These are phyloP conservation scores for Pogonomyrmex barbatus DNA, from an alignment of 1,140 invertebrate genomes.

Conservation along the genomic window DNA sequence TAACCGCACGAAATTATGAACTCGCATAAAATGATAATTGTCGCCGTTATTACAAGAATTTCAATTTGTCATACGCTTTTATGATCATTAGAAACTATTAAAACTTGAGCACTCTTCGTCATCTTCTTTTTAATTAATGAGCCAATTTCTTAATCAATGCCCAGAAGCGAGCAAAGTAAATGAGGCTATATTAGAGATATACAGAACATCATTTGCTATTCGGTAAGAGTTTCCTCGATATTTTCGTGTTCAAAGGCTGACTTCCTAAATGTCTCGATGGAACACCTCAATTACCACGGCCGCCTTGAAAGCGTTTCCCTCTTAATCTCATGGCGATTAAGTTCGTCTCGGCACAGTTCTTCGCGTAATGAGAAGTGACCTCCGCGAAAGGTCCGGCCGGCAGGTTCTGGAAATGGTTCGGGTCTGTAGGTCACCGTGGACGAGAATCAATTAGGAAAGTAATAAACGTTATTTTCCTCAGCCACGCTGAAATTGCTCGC, in stretches of 20 bases:
- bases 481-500: background rate
- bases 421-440: background rate
- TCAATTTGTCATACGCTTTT: background rate
- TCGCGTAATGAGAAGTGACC: constrained; percentile 44
- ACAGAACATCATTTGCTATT: constrained; percentile 31
- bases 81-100: background rate
- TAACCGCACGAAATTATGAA: background rate
- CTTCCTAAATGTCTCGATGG: constrained; percentile 14
- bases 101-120: background rate
- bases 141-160: constrained; percentile 32
- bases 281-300: constrained; percentile 27
- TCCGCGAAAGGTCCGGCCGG: constrained; percentile 10
- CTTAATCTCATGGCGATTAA: constrained; percentile 56
- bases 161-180: background rate
- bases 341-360: constrained; percentile 1
- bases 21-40: background rate
- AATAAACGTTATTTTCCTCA: constrained; percentile 19
- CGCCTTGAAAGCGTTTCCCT: constrained; percentile 13
- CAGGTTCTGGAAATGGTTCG: background rate
- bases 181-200: background rate
- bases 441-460: constrained; percentile 11
- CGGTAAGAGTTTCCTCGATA: constrained; percentile 6
- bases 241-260: constrained; percentile 20
- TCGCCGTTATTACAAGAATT: background rate
- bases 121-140: constrained; percentile 12